A percentile compares a stretch with the other conserved stretches of the same genome.
These are phyloP conservation scores for Ophion obscuratus DNA, from an alignment of 2,888 invertebrate species.

Conservation along the genomic window DNA sequence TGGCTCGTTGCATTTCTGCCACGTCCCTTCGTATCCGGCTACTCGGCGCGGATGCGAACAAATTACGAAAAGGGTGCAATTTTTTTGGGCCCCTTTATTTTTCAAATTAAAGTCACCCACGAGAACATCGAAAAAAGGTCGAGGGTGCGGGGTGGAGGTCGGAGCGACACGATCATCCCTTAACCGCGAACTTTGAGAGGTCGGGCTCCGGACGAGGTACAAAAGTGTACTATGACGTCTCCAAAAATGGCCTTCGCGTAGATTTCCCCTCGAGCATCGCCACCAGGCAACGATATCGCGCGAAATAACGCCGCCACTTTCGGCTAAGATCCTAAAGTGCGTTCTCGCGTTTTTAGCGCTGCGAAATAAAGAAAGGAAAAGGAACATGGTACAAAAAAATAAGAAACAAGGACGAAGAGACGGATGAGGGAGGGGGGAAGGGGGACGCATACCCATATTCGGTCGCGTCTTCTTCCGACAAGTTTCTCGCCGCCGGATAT, in stretches of 20 bases:
- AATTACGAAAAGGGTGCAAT: no score
- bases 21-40: no score
- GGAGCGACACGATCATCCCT: background rate
- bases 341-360: slow-evolving; percentile 37
- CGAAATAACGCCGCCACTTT: background rate
- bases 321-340: slow-evolving; percentile 36
- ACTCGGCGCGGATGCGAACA: no score
- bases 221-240: background rate
- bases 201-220: background rate
- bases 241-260: slow-evolving; percentile 2
- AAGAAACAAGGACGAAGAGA: background rate
- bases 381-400: background rate
- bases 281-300: background rate
- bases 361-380: background rate
- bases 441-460: slow-evolving; percentile 1
- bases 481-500: slow-evolving; percentile 46
- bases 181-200: background rate
- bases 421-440: background rate
- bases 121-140: no score
- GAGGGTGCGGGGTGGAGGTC: no score
- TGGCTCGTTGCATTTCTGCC: no score
- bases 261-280: background rate
- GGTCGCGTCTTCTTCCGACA: slow-evolving; percentile 19
- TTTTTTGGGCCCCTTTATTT: no score
- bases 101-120: no score